Conservation (phyloP, 2,888 invertebrate genomes). For the Macrosoma leucophasiata region DNA sequence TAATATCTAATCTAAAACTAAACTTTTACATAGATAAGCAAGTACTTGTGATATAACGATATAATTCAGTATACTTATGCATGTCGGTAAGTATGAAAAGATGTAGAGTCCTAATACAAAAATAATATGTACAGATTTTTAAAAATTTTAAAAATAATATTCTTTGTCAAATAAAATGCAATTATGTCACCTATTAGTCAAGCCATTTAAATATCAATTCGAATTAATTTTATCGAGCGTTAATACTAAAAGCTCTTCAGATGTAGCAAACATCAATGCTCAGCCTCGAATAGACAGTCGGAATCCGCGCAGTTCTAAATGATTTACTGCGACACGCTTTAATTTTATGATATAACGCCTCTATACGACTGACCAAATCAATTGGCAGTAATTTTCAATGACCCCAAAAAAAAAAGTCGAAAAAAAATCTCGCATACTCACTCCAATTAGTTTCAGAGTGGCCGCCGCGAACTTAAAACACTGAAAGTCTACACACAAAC, state of each 20-base stretch:
- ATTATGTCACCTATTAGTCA: too few relatives aligned
- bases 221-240: constrained; percentile 43
- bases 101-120: too few relatives aligned
- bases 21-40: constrained; percentile 1
- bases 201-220: too few relatives aligned
- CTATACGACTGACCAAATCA: constrained; percentile 41
- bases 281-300: constrained; percentile 63
- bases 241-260: constrained; percentile 47
- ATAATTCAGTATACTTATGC: too few relatives aligned
- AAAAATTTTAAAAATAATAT: too few relatives aligned
- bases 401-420: constrained; percentile 22
- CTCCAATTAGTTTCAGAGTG: constrained; percentile 44
- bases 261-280: constrained; percentile 50
- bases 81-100: too few relatives aligned
- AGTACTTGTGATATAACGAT: too few relatives aligned
- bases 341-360: constrained; percentile 50
- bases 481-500: constrained; percentile 50
- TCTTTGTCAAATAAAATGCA: too few relatives aligned
- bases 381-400: constrained; percentile 43
- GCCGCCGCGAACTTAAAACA: constrained; percentile 31
- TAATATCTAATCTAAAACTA: too few relatives aligned
- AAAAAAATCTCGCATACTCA: constrained; percentile 49
- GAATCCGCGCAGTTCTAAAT: constrained; percentile 51
- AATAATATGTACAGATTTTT: too few relatives aligned
- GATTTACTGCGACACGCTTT: constrained; percentile 68